These are phyloP conservation scores for Cirrhinus molitorella DNA, from an alignment of 2,797 vertebrate genomes.

Conservation along the genomic window DNA sequence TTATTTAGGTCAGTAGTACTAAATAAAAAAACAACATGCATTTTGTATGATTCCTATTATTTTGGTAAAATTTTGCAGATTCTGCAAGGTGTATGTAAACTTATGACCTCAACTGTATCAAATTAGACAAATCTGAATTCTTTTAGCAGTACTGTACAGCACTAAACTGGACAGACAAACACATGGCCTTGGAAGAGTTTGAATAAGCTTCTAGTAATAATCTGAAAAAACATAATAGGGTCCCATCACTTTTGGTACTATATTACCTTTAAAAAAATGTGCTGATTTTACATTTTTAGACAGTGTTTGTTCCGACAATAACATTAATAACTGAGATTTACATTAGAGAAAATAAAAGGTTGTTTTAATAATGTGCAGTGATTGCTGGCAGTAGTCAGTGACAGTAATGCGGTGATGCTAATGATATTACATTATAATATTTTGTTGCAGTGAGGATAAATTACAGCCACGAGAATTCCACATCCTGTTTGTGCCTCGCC, in stretches of 20 bases:
- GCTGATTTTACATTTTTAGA: not conserved
- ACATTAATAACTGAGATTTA: not conserved
- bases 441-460: conserved; percentile 86
- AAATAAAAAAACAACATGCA: too few species aligned
- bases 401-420: not conserved
- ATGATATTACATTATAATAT: not conserved
- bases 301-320: too few species aligned
- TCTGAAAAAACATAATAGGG: not conserved
- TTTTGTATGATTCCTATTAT: too few species aligned
- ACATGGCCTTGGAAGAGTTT: not conserved
- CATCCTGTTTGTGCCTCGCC: conserved; percentile 94
- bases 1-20: too few species aligned
- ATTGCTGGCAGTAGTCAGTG: not conserved
- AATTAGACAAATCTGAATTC: too few species aligned
- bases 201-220: not conserved
- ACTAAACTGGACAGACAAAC: not conserved
- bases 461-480: conserved; percentile 91
- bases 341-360: not conserved
- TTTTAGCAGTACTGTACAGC: not conserved
- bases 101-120: not conserved
- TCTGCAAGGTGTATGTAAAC: too few species aligned
- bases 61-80: too few species aligned
- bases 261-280: too few species aligned
- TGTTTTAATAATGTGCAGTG: not conserved
- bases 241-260: not conserved